Evolutionary conservation across 2,113 vertebrate genomes (phyloP), one percentile per base, ranked within the genome.

Genomic region (Cacatua alba): DNA sequence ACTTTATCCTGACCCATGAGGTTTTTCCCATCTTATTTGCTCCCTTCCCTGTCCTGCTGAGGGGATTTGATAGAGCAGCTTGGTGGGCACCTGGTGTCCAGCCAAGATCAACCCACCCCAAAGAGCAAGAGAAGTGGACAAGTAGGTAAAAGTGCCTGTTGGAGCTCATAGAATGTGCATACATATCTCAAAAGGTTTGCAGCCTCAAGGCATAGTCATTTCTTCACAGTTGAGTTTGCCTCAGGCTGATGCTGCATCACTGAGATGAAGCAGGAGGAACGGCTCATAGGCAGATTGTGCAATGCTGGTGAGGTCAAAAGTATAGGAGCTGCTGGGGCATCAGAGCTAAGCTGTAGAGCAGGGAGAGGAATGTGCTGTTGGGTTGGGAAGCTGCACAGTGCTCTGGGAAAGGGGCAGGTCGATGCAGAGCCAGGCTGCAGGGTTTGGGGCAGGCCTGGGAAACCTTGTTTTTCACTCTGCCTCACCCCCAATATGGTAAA

Each of bases 261-360:
- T 44, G 72, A 86, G 80, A 74, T 70, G 63, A 46, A 91, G 90
- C 74, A 88, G 65, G 82, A 86, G 37, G 53, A 94, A 72, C 25
- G 49, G 51, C 88, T 92, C 25, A 3, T 18, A 49, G 74, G 67
- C 62, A 86, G 86, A 39, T 89, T 96, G 80, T 72, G 88, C 83
- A 96, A 83, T 6, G 39, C 43, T 69, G 28, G 17, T 44, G 70
- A 85, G 96, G 94, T 97, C 77, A 96, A 89, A 97, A 94, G 94
- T 90, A 76, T 92, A 90, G 13, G 14, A 91, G 41, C 41, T 65
- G 81, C 31, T 64, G 81, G 43, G 43, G 72, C 65, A 43, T 43
- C 8, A 17, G 72, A 65, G 74, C 65, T 68, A 24, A 87, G 86
- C 86, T 82, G 52, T n/a, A 31, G 70, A 92, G 91, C 69, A 94